Evolutionary conservation across 1,140 invertebrate genomes (phyloP).

Genomic region (Sarcophaga bullata): DNA sequence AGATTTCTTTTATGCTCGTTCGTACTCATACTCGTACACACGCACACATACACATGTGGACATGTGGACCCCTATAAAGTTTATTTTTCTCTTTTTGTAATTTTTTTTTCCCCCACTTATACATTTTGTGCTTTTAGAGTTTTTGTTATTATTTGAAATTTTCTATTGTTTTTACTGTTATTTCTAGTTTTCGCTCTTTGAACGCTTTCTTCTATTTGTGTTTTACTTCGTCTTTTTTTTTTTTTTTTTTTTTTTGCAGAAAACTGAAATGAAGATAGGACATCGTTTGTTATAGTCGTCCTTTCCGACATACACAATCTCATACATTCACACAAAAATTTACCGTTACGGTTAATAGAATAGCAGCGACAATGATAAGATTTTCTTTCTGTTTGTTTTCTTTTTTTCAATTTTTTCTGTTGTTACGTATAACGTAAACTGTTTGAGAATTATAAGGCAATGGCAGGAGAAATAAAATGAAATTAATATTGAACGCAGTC

Average conservation of each 20-base stretch:
- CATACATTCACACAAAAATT: background rate
- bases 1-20: background rate
- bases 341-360: too few relatives aligned
- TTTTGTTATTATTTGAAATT: too few relatives aligned
- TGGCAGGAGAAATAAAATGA: too few relatives aligned
- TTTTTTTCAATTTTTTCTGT: too few relatives aligned
- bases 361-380: too few relatives aligned
- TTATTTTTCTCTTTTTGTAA: background rate
- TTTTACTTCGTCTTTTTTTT: background rate
- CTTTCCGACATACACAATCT: slow-evolving; percentile 21
- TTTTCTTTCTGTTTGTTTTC: too few relatives aligned
- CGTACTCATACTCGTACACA: background rate
- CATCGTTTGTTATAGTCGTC: slow-evolving; percentile 32
- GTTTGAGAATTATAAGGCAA: too few relatives aligned
- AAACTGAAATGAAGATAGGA: slow-evolving; percentile 36
- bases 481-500: too few relatives aligned
- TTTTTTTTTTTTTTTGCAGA: background rate
- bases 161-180: too few relatives aligned
- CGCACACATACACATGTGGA: background rate
- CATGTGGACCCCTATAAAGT: background rate
- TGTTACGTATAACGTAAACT: too few relatives aligned
- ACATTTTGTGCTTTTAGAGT: too few relatives aligned
- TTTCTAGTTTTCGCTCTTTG: too few relatives aligned
- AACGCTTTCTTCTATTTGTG: background rate
- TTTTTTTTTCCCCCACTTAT: background rate